Evolutionary conservation across 2,113 vertebrate genomes (phyloP), one percentile per base, ranked within the genome.

Genomic region (Gymnocephalus cernua): DNA sequence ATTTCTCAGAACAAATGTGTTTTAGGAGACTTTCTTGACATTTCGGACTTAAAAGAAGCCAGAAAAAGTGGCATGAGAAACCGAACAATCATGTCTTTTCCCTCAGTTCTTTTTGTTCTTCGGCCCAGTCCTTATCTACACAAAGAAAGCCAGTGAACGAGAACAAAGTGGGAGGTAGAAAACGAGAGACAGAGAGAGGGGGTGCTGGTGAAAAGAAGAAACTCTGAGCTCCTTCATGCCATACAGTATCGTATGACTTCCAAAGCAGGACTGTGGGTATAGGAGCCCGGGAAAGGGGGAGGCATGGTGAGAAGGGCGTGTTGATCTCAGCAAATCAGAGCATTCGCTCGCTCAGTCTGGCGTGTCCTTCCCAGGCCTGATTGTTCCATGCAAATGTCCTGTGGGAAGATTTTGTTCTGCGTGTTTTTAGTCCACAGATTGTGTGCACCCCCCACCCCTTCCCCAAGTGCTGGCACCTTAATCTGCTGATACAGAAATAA

Each of bases 311-410:
- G 81, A 71, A 86, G 91, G 92, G 91, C 18, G 92, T 90, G 90
- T 77, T 66, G 75, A 73, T 68, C 54, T 91, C 88, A 89, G 86
- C 92, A 68, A 93, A 94, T 92, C 93, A 88, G 58, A 88, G 8
- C 45, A n/a, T 62, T 76, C 44, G 23, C 82, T 71, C 0, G 27
- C 67, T 79, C 63, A 63, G 38, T 59, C 76, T 77, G 64, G 77
- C 82, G 82, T 54, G n/a, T 59, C 16, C 72, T 66, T 73, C 59
- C 69, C 27, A 53, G 65, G 38, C 32, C 84, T 80, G 65, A 86
- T 82, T 89, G 86, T 89, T 90, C 89, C 74, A 69, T 59, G 21
- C 65, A 69, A n/a, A 83, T 70, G 74, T 85, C 82, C 82, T 71
- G 65, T 53, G 77, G 83, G 70, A 84, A 89, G 87, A 80, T 66